Evolutionary conservation across 2,113 vertebrate species (phyloP).

Genomic region (Nibea albiflora): DNA sequence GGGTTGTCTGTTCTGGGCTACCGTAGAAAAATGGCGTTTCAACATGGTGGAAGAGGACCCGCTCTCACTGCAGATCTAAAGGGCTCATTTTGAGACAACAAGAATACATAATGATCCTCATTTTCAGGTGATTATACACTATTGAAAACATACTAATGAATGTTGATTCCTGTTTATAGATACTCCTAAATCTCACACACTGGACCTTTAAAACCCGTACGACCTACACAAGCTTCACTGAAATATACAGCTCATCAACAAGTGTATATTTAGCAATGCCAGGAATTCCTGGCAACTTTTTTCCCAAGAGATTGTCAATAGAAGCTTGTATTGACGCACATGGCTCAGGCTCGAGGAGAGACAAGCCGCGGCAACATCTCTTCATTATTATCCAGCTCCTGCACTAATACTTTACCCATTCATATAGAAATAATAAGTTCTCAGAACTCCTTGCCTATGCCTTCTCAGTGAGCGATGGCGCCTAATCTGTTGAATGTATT

Average conservation of each 20-base stretch:
- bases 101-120: too few species aligned
- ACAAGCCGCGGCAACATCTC: constrained; percentile 87
- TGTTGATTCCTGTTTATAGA: too few species aligned
- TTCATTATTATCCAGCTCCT: constrained; percentile 75
- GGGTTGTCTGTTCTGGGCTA: too few species aligned
- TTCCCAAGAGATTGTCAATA: constrained; percentile 88
- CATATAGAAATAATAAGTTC: neutral
- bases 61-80: too few species aligned
- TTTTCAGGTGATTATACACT: too few species aligned
- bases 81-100: too few species aligned
- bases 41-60: too few species aligned
- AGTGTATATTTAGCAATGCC: constrained; percentile 75
- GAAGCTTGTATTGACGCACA: constrained; percentile 74
- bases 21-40: too few species aligned
- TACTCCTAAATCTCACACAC: too few species aligned
- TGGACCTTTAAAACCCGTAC: too few species aligned
- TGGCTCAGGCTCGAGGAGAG: constrained; percentile 84
- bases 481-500: constrained; percentile 19
- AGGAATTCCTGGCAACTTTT: constrained; percentile 85
- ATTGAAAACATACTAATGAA: too few species aligned
- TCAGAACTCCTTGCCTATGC: neutral
- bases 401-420: neutral
- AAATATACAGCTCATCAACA: constrained; percentile 81
- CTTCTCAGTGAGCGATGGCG: neutral
- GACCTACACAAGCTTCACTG: too few species aligned